A percentile compares a stretch with the other conserved stretches of the same genome.
Evolutionary conservation across 1,140 invertebrate species (phyloP).

Genomic region (Pectinophora gossypiella): DNA sequence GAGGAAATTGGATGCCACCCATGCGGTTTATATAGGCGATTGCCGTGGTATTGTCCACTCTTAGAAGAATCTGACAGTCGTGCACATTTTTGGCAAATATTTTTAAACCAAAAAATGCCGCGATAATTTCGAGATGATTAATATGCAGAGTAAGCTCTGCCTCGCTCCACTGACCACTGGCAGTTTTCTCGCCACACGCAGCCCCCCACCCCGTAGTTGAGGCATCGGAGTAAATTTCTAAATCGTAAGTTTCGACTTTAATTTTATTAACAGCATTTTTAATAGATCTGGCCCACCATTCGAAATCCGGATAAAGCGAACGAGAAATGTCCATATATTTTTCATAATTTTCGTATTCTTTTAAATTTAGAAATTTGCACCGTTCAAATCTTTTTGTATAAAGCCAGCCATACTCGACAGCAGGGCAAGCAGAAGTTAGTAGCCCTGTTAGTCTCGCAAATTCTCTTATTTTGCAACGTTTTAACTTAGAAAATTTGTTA

Average conservation of each 20-base stretch:
- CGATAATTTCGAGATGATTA: not conserved
- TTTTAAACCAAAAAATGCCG: not conserved
- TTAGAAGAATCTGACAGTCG: conserved; percentile 9
- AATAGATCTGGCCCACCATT: conserved; percentile 8
- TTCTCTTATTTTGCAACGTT: conserved; percentile 10
- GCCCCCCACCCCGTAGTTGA: conserved; percentile 4
- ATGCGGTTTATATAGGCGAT: conserved; percentile 11
- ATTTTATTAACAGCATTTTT: conserved; percentile 2
- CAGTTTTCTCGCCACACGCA: not conserved
- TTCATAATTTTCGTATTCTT: conserved; percentile 4
- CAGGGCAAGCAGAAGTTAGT: conserved; percentile 5
- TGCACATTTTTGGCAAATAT: not conserved
- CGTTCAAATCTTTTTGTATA: conserved; percentile 11
- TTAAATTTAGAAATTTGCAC: conserved; percentile 7
- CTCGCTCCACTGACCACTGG: not conserved
- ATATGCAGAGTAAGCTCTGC: not conserved
- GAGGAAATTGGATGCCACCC: conserved; percentile 12
- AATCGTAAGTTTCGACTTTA: not conserved
- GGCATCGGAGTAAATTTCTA: conserved; percentile 3
- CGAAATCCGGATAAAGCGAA: conserved; percentile 1
- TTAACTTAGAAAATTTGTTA: not conserved
- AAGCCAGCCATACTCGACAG: conserved; percentile 10
- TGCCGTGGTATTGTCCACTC: conserved; percentile 14
- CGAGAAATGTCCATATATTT: conserved; percentile 7
- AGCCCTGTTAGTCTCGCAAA: conserved; percentile 5